phyloP scores from a whole-genome alignment of 2,888 invertebrate species.

The Leucoma salicis region DNA sequence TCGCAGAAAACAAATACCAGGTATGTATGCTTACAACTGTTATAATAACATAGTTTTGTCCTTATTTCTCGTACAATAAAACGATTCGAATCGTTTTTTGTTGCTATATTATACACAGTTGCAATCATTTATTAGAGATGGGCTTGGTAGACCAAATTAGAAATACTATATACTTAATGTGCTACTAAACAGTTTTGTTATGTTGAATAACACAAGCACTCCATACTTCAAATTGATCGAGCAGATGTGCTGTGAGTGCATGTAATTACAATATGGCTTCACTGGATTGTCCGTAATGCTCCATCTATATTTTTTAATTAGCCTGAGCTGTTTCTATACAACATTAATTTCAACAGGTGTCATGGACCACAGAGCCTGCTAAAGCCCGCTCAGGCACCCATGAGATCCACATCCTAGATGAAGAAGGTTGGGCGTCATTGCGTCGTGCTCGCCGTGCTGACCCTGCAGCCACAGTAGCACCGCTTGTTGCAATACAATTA shows the following conservation, averaged over 20 bases:
- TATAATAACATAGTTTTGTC: neutral
- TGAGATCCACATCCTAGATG: conserved; percentile 91
- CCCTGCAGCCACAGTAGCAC: conserved; percentile 85
- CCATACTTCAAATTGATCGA: too few relatives aligned
- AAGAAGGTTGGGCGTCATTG: conserved; percentile 94
- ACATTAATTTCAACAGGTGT: conserved; percentile 90
- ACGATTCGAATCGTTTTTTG: neutral
- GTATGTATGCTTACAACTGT: conserved; percentile 74
- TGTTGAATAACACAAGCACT: too few relatives aligned
- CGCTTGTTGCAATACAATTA: conserved; percentile 86
- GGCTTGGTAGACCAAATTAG: neutral
- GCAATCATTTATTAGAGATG: too few relatives aligned
- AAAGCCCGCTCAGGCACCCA: conserved; percentile 92
- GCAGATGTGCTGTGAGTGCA: too few relatives aligned
- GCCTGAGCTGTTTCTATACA: too few relatives aligned
- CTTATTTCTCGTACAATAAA: neutral
- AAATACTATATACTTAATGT: neutral
- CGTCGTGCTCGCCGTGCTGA: conserved; percentile 90
- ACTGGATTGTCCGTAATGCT: too few relatives aligned
- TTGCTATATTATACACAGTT: neutral
- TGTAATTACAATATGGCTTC: too few relatives aligned
- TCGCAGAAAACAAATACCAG: conserved; percentile 91
- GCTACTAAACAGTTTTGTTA: neutral
- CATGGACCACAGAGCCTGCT: conserved; percentile 95
- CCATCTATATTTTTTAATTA: too few relatives aligned